These are phyloP conservation scores for fruit fly (Drosophila melanogaster) DNA, from an alignment of 1,140 invertebrate genomes.

Conservation along the genomic window Release_6_plus_ISO1_MT NT_037436.4:13866501-13867000, in stretches of 20 bases:
- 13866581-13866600: slow-evolving; percentile 78
- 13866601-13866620: slow-evolving; percentile 92
- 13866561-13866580: neutral
- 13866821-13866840: slow-evolving; percentile 25
- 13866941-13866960: neutral
- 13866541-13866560: slow-evolving; percentile 12
- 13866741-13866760: slow-evolving; percentile 17
- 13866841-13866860: slow-evolving; percentile 7
- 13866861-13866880: slow-evolving; percentile 49
- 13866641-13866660: slow-evolving; percentile 87
- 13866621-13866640: slow-evolving; percentile 92
- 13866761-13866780: slow-evolving; percentile 36
- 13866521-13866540: slow-evolving; percentile 41
- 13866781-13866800: neutral
- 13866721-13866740: neutral
- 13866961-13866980: slow-evolving; percentile 2
- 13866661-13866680: slow-evolving; percentile 77
- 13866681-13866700: slow-evolving; percentile 72
- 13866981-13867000: slow-evolving; percentile 1
- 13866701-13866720: slow-evolving; percentile 1
- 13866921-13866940: slow-evolving; percentile 32
- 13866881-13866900: slow-evolving; percentile 74
- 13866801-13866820: neutral
- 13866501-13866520: slow-evolving; percentile 57
- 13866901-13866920: slow-evolving; percentile 51